phyloP scores from a whole-genome alignment of 1,140 invertebrate genomes.

The Harpegnathos saltator region DNA sequence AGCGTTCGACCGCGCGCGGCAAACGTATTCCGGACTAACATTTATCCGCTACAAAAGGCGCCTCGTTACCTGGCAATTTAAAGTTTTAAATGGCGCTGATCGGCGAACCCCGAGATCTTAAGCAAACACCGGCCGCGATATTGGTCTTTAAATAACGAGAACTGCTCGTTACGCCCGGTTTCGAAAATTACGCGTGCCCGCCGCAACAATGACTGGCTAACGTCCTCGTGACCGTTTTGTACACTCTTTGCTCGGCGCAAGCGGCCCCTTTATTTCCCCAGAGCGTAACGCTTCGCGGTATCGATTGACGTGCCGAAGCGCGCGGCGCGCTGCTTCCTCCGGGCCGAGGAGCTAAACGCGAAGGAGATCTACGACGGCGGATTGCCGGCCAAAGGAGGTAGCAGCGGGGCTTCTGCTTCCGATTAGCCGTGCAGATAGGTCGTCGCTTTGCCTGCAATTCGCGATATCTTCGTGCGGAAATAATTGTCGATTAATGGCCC shows the following conservation, averaged over 20 bases:
- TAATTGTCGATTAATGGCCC: too few relatives aligned
- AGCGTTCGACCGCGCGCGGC: background rate
- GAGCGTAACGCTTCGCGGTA: slow-evolving; percentile 51
- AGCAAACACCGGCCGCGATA: slow-evolving; percentile 22
- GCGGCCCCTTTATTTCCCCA: slow-evolving; percentile 45
- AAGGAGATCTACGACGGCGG: slow-evolving; percentile 38
- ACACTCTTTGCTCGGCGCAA: slow-evolving; percentile 33
- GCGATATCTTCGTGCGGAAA: background rate
- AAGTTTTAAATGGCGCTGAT: slow-evolving; percentile 57
- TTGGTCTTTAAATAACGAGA: slow-evolving; percentile 54
- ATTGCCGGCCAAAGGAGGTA: slow-evolving; percentile 11
- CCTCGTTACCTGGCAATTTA: slow-evolving; percentile 64
- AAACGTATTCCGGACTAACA: slow-evolving; percentile 43
- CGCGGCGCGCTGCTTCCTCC: background rate
- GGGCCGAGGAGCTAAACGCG: slow-evolving; percentile 18
- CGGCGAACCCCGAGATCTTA: slow-evolving; percentile 37
- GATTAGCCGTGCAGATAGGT: background rate
- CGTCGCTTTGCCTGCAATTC: slow-evolving; percentile 22
- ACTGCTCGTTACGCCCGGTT: slow-evolving; percentile 33
- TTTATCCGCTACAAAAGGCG: slow-evolving; percentile 48
- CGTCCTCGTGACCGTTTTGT: slow-evolving; percentile 15
- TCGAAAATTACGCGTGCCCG: slow-evolving; percentile 42
- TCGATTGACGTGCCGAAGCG: slow-evolving; percentile 36
- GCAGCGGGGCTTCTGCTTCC: background rate
- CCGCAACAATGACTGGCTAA: slow-evolving; percentile 46